Evolutionary conservation across 2,113 vertebrate species (phyloP).

Genomic region (Plestiodon gilberti): DNA sequence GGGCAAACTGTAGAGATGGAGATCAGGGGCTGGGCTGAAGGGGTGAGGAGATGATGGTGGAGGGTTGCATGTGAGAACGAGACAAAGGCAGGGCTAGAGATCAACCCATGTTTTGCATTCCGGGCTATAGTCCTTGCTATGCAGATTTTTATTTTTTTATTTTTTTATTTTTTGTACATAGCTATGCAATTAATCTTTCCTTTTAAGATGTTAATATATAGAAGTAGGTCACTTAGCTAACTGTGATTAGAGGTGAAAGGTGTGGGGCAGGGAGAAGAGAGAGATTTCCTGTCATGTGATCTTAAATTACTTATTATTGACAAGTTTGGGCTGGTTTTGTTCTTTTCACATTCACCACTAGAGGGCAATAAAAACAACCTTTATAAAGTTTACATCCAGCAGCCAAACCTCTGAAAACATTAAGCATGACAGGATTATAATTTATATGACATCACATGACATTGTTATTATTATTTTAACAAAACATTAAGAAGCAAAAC

Average conservation of each 20-base stretch:
- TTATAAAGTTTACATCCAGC: not conserved
- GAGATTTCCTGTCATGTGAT: no score
- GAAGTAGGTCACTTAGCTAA: not conserved
- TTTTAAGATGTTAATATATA: not conserved
- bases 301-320: not conserved
- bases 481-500: no score
- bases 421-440: not conserved
- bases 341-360: conserved; percentile 35
- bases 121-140: not conserved
- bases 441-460: no score
- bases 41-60: not conserved
- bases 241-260: not conserved
- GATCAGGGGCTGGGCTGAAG: not conserved
- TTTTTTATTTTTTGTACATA: not conserved
- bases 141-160: not conserved
- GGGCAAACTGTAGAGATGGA: no score
- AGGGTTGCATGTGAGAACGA: no score
- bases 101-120: not conserved
- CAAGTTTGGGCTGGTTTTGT: not conserved
- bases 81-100: not conserved
- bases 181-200: not conserved
- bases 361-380: conserved; percentile 27
- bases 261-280: no score
- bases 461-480: no score
- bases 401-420: not conserved